Base-by-base conservation (phyloP, 2,888 invertebrate species). In the Epiblema foenella region DNA sequence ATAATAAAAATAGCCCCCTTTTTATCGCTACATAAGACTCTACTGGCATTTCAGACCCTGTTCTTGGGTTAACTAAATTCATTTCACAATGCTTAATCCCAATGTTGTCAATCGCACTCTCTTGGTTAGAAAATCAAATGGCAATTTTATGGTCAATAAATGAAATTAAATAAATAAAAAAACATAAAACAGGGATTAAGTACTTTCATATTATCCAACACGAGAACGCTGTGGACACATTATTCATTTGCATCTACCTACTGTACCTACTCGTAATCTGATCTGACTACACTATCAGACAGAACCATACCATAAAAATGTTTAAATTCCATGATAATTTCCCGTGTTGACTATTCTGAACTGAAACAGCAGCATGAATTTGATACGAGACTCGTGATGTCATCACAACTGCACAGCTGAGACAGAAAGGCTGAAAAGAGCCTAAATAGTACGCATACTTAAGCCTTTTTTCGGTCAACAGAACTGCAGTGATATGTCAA, bases 401-500 rank as follows among this genome's bases (percentile, higher is more conserved):
- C 60, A 66, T 60, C 54, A 37, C 54, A 24, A 58, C 64, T 69
- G 42, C 46, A 29, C 51, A 5, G 10, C 52, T n/a, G 37, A 11
- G 39, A 39, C 15, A 15, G 17, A 54, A 39, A 39, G 37, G 39
- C 54, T 11, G n/a, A n/a, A 15, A 15, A 20, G 20, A n/a, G 20
- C 37, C 20, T 20, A 5, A 10, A 2, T 39, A 4, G 10, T 52
- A n/a, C 52, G 10, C 18, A 18, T 54, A 24, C 64, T 11, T 54
- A 39, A 8, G 52, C 10, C 24, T 15, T 64, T 33, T 64, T 17
- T 54, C 15, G 20, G 5, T 9, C 11, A 66, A 0, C 18, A 33
- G 15, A 29, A 46, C 11, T 57, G 60, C 49, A 57, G 29, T n/a
- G 46, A 54, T 37, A 59, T 67, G 71, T 60, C 66, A 71, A 71